phyloP scores from a whole-genome alignment of 2,113 vertebrate genomes.

The Clarias magur region DNA sequence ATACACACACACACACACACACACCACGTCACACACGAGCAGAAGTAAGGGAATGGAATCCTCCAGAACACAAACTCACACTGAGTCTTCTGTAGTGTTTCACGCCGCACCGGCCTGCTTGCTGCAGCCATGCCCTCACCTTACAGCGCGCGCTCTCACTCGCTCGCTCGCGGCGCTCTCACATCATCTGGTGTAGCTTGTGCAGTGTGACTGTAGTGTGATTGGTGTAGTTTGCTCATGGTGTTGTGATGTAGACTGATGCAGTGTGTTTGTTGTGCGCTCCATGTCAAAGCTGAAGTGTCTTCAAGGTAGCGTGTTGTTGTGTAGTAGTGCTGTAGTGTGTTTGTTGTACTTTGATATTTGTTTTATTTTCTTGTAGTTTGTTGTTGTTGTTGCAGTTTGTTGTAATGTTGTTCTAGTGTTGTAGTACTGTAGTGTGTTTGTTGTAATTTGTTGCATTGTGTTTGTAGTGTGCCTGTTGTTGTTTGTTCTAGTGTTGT shows the following conservation, averaged over 20 bases:
- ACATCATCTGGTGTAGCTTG: neutral
- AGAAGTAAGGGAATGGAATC: too few relatives aligned
- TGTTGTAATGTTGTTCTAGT: neutral
- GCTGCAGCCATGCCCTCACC: too few relatives aligned
- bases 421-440: neutral
- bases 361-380: neutral
- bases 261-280: too few relatives aligned
- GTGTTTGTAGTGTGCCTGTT: neutral
- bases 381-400: neutral
- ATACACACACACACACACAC: too few relatives aligned
- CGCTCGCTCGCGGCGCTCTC: too few relatives aligned
- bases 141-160: too few relatives aligned
- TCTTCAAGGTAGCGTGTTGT: neutral
- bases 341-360: neutral
- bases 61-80: too few relatives aligned
- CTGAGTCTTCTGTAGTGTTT: too few relatives aligned
- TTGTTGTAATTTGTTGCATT: neutral
- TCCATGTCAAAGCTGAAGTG: too few relatives aligned
- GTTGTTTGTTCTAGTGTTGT: neutral
- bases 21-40: too few relatives aligned
- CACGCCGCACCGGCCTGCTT: too few relatives aligned
- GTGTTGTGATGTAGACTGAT: neutral
- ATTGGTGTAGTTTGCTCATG: too few relatives aligned
- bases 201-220: neutral
- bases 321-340: neutral